Base-by-base conservation (phyloP, 2,888 invertebrate species). In the Melanophora roralis region DNA sequence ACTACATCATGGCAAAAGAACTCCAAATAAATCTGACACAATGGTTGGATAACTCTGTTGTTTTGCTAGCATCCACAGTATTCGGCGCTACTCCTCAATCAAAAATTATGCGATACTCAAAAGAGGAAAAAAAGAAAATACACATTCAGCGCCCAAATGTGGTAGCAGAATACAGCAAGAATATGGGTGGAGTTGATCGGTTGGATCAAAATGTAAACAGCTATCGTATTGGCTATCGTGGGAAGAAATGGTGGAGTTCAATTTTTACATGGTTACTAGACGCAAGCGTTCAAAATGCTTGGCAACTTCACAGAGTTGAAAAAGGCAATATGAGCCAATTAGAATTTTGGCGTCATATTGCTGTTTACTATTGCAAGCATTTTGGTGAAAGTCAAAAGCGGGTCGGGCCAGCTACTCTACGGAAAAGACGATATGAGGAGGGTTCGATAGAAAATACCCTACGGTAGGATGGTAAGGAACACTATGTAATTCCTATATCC, bases 331-430 rank as follows among this genome's bases (percentile, higher is more conserved):
- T 65, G 36, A 40, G 51, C 49, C 19, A 65, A 21, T 36, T 65
- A 84, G 65, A 51, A 14, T 65, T 65, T 23, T 21, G 51, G 21
- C 34, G 64, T 14, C 64, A 64, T 16, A 34, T 64, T 36, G 64
- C 32, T 7, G 23, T 64, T 64, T 64, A 34, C n/a, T 64, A 64
- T 21, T 64, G 64, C 47, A 64, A 47, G 7, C 32, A 47, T 49
- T 49, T 19, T 36, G 59, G 40, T 14, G 27, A 59, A 59, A 59
- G 14, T 8, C 59, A 23, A 43, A 40, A 43, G 14, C 43, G 43
- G 6, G 14, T 27, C n/a, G 59, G 27, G 8, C 27, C 59, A 43
- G 40, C 27, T 8, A 43, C 8, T 23, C n/a, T 43, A 59, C 40
- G 23, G 27, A n/a, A 59, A 43, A 59, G 27, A 43, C 27, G 6